phyloP scores from a whole-genome alignment of 1,140 invertebrate genomes.

The Cotesia typhae region DNA sequence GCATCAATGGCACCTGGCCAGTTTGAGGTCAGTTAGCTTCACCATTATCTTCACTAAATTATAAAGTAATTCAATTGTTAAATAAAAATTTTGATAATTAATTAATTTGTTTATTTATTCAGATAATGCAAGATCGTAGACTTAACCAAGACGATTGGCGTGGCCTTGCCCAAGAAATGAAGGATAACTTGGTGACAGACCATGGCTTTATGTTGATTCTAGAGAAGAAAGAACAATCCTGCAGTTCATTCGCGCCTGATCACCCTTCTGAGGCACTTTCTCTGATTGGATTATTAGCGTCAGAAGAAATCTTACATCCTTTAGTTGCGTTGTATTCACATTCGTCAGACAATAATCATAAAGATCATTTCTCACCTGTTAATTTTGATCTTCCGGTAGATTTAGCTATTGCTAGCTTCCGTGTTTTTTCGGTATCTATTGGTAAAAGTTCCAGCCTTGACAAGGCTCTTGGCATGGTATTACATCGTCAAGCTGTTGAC shows the following conservation, averaged over 20 bases:
- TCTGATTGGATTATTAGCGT: slow-evolving; percentile 70
- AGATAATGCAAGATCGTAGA: slow-evolving; percentile 93
- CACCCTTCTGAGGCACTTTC: slow-evolving; percentile 72
- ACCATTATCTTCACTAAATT: too few species aligned
- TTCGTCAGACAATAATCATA: slow-evolving; percentile 56
- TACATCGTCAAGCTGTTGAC: slow-evolving; percentile 71
- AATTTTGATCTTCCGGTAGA: slow-evolving; percentile 61
- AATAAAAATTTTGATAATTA: too few species aligned
- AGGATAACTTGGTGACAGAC: slow-evolving; percentile 87
- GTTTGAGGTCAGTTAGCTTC: slow-evolving; percentile 72
- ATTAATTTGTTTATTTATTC: neutral
- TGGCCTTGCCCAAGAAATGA: slow-evolving; percentile 88
- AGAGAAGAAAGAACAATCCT: slow-evolving; percentile 66
- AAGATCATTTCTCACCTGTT: slow-evolving; percentile 65
- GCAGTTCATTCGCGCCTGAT: slow-evolving; percentile 61
- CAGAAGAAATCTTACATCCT: slow-evolving; percentile 76
- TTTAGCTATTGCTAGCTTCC: slow-evolving; percentile 53
- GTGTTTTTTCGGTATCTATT: slow-evolving; percentile 57
- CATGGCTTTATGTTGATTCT: slow-evolving; percentile 80
- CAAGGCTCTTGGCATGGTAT: slow-evolving; percentile 66
- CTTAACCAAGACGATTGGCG: slow-evolving; percentile 94
- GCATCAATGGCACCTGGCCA: slow-evolving; percentile 82
- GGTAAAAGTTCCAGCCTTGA: slow-evolving; percentile 43
- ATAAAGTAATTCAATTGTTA: too few species aligned
- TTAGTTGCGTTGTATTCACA: slow-evolving; percentile 69